These are phyloP conservation scores for Enteromius unitaeniatus DNA, from an alignment of 2,797 vertebrate genomes.

Conservation along the genomic window DNA sequence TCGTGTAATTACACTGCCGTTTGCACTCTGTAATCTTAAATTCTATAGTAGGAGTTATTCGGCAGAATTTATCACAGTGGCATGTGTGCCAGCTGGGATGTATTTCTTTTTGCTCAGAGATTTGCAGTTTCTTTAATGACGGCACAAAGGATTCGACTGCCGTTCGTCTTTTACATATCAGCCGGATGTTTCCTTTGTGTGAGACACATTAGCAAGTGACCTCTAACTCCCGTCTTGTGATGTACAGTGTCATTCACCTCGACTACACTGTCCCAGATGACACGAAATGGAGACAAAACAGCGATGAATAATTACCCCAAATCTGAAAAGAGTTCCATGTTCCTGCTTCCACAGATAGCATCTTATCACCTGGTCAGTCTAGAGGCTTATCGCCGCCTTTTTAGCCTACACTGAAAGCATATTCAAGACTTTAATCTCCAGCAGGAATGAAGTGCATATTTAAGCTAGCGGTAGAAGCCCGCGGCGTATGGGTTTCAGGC, in stretches of 20 bases:
- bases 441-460: constrained; percentile 64
- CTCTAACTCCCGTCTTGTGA: constrained; percentile 58
- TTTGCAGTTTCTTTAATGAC: constrained; percentile 21
- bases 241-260: constrained; percentile 43
- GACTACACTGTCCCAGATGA: constrained; percentile 44
- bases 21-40: constrained; percentile 75
- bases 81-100: constrained; percentile 59
- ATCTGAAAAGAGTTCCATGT: constrained; percentile 48
- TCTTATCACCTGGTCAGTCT: constrained; percentile 64
- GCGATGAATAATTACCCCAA: constrained; percentile 65
- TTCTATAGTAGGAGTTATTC: constrained; percentile 58
- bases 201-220: constrained; percentile 42
- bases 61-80: constrained; percentile 69
- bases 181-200: constrained; percentile 48
- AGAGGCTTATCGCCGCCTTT: constrained; percentile 61
- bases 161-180: constrained; percentile 25
- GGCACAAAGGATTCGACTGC: not conserved
- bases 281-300: constrained; percentile 57
- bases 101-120: constrained; percentile 56
- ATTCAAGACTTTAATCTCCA: constrained; percentile 67
- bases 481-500: constrained; percentile 54
- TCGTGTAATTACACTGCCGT: constrained; percentile 74
- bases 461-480: constrained; percentile 41
- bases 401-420: constrained; percentile 63
- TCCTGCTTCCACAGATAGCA: constrained; percentile 54